phyloP scores from a whole-genome alignment of 2,113 vertebrate genomes.

The Saguinus midas region DNA sequence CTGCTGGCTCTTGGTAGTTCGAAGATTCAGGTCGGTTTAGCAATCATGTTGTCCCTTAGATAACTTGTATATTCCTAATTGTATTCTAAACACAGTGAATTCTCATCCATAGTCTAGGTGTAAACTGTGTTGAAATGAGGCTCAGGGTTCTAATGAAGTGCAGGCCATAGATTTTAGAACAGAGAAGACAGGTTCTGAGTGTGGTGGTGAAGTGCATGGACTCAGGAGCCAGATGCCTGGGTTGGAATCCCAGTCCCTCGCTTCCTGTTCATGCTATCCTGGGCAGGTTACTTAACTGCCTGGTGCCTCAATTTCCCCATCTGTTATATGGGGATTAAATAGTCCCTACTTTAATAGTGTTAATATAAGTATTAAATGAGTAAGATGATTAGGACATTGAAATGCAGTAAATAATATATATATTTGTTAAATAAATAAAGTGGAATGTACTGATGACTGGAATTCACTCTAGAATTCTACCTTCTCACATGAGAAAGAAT shows the following conservation, averaged over 20 bases:
- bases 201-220: not conserved
- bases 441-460: not conserved
- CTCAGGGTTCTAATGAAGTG: not conserved
- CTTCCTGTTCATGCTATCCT: not conserved
- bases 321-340: not conserved
- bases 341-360: not conserved
- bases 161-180: not conserved
- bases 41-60: not conserved
- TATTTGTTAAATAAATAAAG: conserved; percentile 20
- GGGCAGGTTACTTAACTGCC: not conserved
- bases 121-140: not conserved
- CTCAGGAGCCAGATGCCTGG: not conserved
- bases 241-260: not conserved
- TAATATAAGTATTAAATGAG: not conserved
- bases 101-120: not conserved
- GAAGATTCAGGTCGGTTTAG: not conserved
- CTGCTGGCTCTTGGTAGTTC: not conserved
- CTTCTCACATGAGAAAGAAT: conserved; percentile 8
- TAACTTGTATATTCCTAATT: not conserved
- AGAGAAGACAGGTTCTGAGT: not conserved
- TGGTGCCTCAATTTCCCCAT: not conserved
- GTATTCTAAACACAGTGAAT: conserved; percentile 11
- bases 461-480: not conserved
- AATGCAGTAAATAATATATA: not conserved
- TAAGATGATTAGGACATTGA: conserved; percentile 13